Evolutionary conservation across 1,140 invertebrate species (phyloP), one percentile per base, ranked within the genome.

Genomic region (Acyrthosiphon pisum): DNA sequence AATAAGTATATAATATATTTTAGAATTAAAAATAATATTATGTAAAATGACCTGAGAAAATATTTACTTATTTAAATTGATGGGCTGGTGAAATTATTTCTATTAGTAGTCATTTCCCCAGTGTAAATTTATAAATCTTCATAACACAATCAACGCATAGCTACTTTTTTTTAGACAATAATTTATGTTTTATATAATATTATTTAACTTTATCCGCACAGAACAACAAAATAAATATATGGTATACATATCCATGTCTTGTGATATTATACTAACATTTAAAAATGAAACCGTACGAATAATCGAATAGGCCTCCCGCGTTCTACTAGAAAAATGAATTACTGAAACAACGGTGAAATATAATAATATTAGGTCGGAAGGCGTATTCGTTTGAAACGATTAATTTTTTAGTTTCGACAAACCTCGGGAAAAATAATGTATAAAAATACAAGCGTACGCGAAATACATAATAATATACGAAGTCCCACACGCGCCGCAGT

Each of bases 11-110:
- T 68, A n/a, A 53, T 68, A n/a, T 68, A 6, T 76, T 60, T 60
- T n/a, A 35, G 14, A 76, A 76, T 76, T 76, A 76, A 76, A 76
- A n/a, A 76, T 76, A 18, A 9, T 50, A 18, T 50, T 53, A 53
- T 53, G 22, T 53, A 53, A 18, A 76, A 14, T 76, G 60, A 76
- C n/a, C 60, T 76, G n/a, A n/a, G n/a, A n/a, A 76, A 76, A n/a
- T 76, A 76, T 76, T 76, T 76, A n/a, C 60, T 35, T 76, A 76
- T 76, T 76, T 76, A 76, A 76, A 76, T 76, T n/a, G n/a, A 76
- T 76, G 60, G 18, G 60, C 30, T n/a, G 14, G 60, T 35, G 6
- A n/a, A 76, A 76, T 76, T 76, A 76, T 76, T 76, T n/a, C 60
- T 30, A 76, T 76, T 76, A 76, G 56, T 11, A 50, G 50, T 22